Evolutionary conservation across 2,113 vertebrate genomes (phyloP).

Genomic region (Ginglymostoma cirratum): DNA sequence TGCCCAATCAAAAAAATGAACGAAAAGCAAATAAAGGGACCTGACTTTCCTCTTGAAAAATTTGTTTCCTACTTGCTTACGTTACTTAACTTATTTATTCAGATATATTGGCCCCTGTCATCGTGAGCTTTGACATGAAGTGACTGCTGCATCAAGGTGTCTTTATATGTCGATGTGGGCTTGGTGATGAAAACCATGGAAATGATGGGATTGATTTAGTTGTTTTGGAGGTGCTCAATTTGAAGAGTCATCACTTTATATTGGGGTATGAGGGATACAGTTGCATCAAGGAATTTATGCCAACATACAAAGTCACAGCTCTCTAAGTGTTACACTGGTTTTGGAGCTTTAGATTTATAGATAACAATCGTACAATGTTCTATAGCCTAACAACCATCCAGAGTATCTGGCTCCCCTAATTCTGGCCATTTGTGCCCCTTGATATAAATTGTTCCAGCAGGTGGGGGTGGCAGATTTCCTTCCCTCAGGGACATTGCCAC

Average conservation of each 20-base stretch:
- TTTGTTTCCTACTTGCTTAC: background rate
- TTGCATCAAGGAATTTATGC: no score
- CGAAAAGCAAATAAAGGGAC: background rate
- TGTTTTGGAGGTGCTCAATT: background rate
- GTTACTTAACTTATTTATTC: background rate
- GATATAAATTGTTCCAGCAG: no score
- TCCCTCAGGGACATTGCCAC: no score
- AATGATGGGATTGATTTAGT: background rate
- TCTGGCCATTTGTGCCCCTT: no score
- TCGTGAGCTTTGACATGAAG: background rate
- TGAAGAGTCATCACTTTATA: background rate
- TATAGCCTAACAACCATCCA: no score
- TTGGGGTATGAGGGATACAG: background rate
- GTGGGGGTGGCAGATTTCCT: no score
- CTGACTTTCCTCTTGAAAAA: background rate
- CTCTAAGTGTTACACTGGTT: no score
- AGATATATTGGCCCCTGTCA: background rate
- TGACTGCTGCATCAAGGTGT: background rate
- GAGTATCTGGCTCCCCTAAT: no score
- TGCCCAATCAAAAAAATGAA: no score
- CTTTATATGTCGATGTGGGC: background rate
- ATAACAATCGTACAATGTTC: no score
- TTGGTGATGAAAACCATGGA: background rate
- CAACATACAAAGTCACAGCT: no score
- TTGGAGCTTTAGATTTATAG: no score